A percentile compares a stretch with the other conserved stretches of the same genome.
These are phyloP conservation scores for Meganola albula DNA, from an alignment of 2,888 invertebrate species.

Conservation along the genomic window DNA sequence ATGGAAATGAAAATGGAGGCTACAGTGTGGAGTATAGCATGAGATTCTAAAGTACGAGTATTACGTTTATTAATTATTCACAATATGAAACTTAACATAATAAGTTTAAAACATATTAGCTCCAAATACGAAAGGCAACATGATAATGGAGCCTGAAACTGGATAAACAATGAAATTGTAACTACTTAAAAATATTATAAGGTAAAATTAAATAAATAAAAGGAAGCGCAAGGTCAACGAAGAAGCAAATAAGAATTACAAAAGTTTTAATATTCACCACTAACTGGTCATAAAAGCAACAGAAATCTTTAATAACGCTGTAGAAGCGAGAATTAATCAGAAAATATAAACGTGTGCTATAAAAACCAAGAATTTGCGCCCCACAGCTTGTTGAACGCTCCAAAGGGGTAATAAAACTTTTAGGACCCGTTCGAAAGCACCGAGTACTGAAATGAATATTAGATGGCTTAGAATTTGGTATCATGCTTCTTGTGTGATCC, in stretches of 20 bases:
- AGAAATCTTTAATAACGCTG: constrained; percentile 22
- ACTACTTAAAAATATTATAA: no score
- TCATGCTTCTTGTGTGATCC: constrained; percentile 45
- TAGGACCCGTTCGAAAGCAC: constrained; percentile 39
- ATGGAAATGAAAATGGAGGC: no score
- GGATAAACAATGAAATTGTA: no score
- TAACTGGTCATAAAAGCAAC: constrained; percentile 18
- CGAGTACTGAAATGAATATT: constrained; percentile 43
- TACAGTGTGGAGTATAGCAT: no score
- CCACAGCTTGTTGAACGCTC: constrained; percentile 31
- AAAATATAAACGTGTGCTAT: constrained; percentile 25
- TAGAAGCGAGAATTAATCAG: constrained; percentile 22
- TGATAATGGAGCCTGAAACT: no score
- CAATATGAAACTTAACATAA: no score
- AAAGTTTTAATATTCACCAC: constrained; percentile 20
- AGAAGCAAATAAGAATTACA: constrained; percentile 12
- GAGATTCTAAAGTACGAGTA: no score
- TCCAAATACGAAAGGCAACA: no score
- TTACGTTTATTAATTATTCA: no score
- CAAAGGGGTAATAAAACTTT: constrained; percentile 35
- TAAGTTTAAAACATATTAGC: no score
- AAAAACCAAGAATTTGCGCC: constrained; percentile 26
- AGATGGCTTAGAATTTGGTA: constrained; percentile 52
- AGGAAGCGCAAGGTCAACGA: no score
- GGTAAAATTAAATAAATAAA: no score